Conservation (phyloP, 2,113 vertebrate genomes). For the Leptodactylus fuscus region DNA sequence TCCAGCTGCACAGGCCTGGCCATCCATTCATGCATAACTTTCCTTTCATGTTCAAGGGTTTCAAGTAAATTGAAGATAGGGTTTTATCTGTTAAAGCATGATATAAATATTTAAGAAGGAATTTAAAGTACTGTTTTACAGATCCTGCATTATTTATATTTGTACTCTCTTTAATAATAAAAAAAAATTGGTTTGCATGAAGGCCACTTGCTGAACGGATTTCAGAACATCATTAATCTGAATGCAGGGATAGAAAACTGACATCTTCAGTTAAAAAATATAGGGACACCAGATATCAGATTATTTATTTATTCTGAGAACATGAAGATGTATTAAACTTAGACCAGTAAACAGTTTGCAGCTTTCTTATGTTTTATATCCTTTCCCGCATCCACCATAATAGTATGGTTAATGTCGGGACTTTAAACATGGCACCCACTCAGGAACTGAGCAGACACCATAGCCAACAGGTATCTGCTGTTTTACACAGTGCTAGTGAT, state of each 20-base stretch:
- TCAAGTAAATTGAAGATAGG: constrained; percentile 63
- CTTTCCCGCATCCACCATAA: too few species aligned
- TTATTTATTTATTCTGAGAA: neutral
- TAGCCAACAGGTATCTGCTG: too few species aligned
- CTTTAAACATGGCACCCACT: too few species aligned
- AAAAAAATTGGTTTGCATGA: constrained; percentile 54
- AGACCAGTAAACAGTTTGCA: too few species aligned
- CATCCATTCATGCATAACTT: constrained; percentile 51
- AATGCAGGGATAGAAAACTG: constrained; percentile 9
- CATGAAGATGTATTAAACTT: neutral
- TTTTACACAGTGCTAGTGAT: too few species aligned
- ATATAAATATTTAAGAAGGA: constrained; percentile 75
- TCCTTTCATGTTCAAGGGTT: constrained; percentile 59
- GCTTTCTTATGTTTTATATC: too few species aligned
- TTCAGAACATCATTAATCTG: constrained; percentile 31
- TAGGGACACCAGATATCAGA: neutral
- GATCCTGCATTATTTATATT: constrained; percentile 74
- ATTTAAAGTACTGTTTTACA: constrained; percentile 62
- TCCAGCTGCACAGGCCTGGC: constrained; percentile 7
- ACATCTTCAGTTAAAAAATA: neutral
- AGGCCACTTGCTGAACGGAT: constrained; percentile 36
- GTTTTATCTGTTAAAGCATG: constrained; percentile 66
- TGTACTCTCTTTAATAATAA: constrained; percentile 69
- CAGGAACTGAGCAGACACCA: too few species aligned
- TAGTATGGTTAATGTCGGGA: too few species aligned